These are phyloP conservation scores for Leptinotarsa undecemlineata DNA, from an alignment of 1,140 invertebrate genomes.

Conservation along the genomic window DNA sequence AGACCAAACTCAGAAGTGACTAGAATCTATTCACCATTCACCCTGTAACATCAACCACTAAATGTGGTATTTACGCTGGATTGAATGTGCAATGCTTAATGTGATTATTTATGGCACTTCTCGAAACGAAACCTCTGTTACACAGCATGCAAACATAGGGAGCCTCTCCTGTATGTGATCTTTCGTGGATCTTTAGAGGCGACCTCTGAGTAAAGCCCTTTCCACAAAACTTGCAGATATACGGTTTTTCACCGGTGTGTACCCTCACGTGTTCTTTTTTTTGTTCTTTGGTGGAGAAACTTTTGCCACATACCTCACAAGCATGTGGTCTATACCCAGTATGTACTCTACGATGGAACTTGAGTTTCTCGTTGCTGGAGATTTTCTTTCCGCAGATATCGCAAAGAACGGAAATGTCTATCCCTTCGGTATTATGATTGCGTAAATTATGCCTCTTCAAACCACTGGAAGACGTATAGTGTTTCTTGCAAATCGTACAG, in stretches of 20 bases:
- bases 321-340: constrained; percentile 69
- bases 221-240: constrained; percentile 54
- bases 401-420: constrained; percentile 58
- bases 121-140: constrained; percentile 65
- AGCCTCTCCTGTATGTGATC: constrained; percentile 75
- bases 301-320: constrained; percentile 62
- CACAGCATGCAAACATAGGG: constrained; percentile 74
- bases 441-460: constrained; percentile 46
- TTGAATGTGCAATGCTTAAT: constrained; percentile 42
- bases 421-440: constrained; percentile 45
- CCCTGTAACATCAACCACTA: no score
- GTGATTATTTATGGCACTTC: constrained; percentile 63
- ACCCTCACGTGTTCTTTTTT: constrained; percentile 62
- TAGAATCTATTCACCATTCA: no score
- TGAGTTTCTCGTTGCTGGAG: constrained; percentile 67
- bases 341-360: constrained; percentile 72
- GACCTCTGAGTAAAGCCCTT: constrained; percentile 66
- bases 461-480: constrained; percentile 47
- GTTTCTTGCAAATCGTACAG: constrained; percentile 49
- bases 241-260: constrained; percentile 54
- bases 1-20: no score
- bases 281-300: constrained; percentile 65
- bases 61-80: neutral
- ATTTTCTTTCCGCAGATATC: constrained; percentile 81
- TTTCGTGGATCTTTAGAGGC: constrained; percentile 73